These are phyloP conservation scores for Rambutsinella grinnellia DNA, from an alignment of 2,888 invertebrate species.

Conservation along the genomic window DNA sequence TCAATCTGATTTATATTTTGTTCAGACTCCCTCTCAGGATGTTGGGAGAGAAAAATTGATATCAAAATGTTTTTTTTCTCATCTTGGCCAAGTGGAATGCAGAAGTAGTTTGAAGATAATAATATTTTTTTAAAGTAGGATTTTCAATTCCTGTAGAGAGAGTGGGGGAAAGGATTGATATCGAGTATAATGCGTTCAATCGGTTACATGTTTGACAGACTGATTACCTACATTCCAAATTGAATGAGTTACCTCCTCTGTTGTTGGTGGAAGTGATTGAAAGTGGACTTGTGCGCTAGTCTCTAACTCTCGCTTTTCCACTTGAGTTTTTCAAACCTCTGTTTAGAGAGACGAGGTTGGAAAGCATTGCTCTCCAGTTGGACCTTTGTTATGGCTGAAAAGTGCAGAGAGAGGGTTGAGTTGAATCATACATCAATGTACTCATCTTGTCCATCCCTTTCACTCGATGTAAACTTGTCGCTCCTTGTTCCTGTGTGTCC, in stretches of 20 bases:
- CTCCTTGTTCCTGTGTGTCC: constrained; percentile 5
- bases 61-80: too few relatives aligned
- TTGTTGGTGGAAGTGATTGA: constrained; percentile 21
- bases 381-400: too few relatives aligned
- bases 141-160: too few relatives aligned
- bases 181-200: too few relatives aligned
- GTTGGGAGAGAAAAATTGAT: too few relatives aligned
- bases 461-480: not conserved
- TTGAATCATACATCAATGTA: constrained; percentile 43
- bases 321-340: not conserved
- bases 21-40: too few relatives aligned
- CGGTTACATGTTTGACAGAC: constrained; percentile 20
- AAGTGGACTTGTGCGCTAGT: constrained; percentile 5
- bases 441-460: constrained; percentile 32
- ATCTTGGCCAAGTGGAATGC: too few relatives aligned
- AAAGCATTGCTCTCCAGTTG: too few relatives aligned
- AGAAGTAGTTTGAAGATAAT: too few relatives aligned
- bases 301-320: not conserved
- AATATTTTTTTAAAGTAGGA: too few relatives aligned
- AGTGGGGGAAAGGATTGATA: too few relatives aligned
- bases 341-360: not conserved
- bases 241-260: constrained; percentile 1
- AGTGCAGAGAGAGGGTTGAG: constrained; percentile 2
- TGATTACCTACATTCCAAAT: constrained; percentile 43
- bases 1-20: too few relatives aligned